A percentile compares a stretch with the other conserved stretches of the same genome.
phyloP scores from a whole-genome alignment of 2,797 vertebrate species.

The Rhinatrema bivittatum region DNA sequence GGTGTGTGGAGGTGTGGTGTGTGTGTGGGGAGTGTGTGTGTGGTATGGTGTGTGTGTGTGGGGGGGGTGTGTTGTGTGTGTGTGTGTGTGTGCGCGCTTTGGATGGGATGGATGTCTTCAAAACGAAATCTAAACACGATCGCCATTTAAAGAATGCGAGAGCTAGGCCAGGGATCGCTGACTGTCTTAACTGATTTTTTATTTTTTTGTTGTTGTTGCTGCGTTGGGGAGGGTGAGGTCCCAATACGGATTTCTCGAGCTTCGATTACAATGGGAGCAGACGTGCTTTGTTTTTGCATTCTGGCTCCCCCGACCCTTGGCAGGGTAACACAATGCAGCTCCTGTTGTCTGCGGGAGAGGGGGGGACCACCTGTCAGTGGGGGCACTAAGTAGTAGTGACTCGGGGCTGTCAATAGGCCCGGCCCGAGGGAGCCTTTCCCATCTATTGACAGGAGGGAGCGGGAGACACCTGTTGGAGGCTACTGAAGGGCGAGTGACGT shows the following conservation, averaged over 20 bases:
- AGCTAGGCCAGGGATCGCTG: too few relatives aligned
- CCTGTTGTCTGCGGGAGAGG: constrained; percentile 58
- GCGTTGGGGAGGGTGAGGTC: too few relatives aligned
- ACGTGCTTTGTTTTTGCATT: constrained; percentile 22
- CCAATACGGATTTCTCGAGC: background rate
- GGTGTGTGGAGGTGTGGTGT: too few relatives aligned
- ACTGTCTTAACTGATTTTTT: too few relatives aligned
- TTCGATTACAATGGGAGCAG: constrained; percentile 38
- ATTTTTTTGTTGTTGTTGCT: too few relatives aligned
- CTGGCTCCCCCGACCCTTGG: constrained; percentile 31
- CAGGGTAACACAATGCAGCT: constrained; percentile 50
- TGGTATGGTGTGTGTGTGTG: too few relatives aligned
- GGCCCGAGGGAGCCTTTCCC: constrained; percentile 25
- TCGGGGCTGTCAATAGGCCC: constrained; percentile 15
- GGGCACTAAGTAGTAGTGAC: constrained; percentile 17
- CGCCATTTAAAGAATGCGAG: too few relatives aligned
- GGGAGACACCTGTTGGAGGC: constrained; percentile 31
- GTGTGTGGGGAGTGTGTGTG: too few relatives aligned
- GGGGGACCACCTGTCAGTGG: constrained; percentile 51
- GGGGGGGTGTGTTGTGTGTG: too few relatives aligned
- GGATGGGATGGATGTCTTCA: too few relatives aligned
- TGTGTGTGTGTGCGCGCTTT: too few relatives aligned
- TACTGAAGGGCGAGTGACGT: constrained; percentile 19
- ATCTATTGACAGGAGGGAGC: constrained; percentile 17
- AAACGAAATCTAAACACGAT: too few relatives aligned